phyloP scores from a whole-genome alignment of 1,140 invertebrate genomes.

The Brachionus calyciflorus region DNA sequence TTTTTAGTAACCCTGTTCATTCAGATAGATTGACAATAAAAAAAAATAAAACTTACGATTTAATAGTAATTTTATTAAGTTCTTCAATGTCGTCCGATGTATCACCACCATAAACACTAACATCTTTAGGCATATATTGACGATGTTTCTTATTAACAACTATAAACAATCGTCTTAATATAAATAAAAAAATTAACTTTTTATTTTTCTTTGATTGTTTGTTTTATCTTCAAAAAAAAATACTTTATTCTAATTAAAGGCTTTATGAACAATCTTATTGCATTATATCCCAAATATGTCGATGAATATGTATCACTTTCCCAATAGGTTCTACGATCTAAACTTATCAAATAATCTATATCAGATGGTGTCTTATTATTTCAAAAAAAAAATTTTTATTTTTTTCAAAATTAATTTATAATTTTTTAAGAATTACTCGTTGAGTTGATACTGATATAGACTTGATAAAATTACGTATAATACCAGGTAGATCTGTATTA shows the following conservation, averaged over 20 bases:
- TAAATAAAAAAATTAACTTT: too few species aligned
- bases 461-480: constrained; percentile 57
- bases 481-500: constrained; percentile 53
- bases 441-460: constrained; percentile 53
- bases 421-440: too few species aligned
- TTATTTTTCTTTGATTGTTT: too few species aligned
- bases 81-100: constrained; percentile 54
- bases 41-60: too few species aligned
- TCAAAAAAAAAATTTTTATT: too few species aligned
- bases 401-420: too few species aligned
- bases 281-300: not conserved
- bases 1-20: too few species aligned
- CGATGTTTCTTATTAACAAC: constrained; percentile 57
- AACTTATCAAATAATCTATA: constrained; percentile 54
- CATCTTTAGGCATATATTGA: constrained; percentile 50
- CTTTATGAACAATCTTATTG: constrained; percentile 45
- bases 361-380: not conserved
- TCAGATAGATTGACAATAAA: too few species aligned
- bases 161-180: constrained; percentile 51
- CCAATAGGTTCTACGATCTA: constrained; percentile 58
- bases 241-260: constrained; percentile 24
- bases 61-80: constrained; percentile 53
- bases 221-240: too few species aligned
- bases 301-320: constrained; percentile 58
- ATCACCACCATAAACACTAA: constrained; percentile 54